Evolutionary conservation across 2,113 vertebrate genomes (phyloP).

Genomic region (Oophaga pumilio): DNA sequence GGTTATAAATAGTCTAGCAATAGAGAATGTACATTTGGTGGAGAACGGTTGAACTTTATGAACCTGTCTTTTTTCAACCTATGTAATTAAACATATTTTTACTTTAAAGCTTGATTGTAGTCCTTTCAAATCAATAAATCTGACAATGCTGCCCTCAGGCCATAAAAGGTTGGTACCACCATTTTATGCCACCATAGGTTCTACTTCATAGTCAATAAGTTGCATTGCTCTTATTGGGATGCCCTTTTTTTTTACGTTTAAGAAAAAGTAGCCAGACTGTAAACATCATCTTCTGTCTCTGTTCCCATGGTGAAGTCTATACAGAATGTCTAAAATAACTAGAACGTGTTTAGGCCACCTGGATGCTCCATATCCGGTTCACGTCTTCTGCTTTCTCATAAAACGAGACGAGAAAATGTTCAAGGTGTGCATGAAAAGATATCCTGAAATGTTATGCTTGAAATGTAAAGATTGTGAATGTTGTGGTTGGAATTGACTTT

Average conservation of each 20-base stretch:
- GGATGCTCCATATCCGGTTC: not conserved
- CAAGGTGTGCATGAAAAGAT: too few relatives aligned
- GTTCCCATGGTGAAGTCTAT: slow-evolving; percentile 16
- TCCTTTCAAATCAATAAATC: not conserved
- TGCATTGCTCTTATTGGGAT: not conserved
- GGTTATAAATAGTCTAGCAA: too few relatives aligned
- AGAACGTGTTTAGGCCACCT: not conserved
- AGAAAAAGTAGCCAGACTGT: not conserved
- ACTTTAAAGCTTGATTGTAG: not conserved
- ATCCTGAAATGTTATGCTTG: too few relatives aligned
- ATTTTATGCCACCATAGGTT: not conserved
- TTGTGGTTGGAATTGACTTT: too few relatives aligned
- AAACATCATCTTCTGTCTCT: not conserved
- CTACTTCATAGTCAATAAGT: not conserved
- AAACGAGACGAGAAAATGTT: not conserved
- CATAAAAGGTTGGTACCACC: not conserved
- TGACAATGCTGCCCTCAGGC: not conserved
- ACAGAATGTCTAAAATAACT: not conserved
- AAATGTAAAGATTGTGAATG: too few relatives aligned
- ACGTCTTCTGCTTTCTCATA: not conserved
- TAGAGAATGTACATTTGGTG: too few relatives aligned
- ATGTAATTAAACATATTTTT: too few relatives aligned
- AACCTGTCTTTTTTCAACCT: too few relatives aligned
- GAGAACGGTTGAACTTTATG: too few relatives aligned
- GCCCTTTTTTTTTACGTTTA: not conserved